Conservation (phyloP, 2,888 invertebrate genomes). For the Craniophora ligustri region DNA sequence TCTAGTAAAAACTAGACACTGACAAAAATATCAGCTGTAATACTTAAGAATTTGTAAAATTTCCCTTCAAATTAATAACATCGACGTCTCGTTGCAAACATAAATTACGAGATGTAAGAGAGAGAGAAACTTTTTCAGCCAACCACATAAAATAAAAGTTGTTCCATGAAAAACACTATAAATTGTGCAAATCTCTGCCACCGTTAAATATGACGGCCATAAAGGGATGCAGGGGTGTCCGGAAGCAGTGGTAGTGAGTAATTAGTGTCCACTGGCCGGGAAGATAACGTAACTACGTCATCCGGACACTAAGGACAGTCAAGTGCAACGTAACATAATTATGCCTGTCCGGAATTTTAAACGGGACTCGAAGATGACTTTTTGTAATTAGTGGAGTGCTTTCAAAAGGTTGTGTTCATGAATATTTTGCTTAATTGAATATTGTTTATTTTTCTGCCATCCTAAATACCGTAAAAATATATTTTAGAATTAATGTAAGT, state of each 20-base stretch:
- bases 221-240: conserved; percentile 33
- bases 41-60: too few relatives aligned
- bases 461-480: too few relatives aligned
- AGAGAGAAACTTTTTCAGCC: conserved; percentile 14
- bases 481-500: too few relatives aligned
- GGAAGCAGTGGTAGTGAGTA: conserved; percentile 45
- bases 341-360: conserved; percentile 43
- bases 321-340: conserved; percentile 37
- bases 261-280: conserved; percentile 35
- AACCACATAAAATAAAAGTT: conserved; percentile 34
- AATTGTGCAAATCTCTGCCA: conserved; percentile 38
- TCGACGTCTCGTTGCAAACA: neutral
- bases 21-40: too few relatives aligned
- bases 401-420: conserved; percentile 5
- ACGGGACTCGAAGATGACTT: conserved; percentile 20
- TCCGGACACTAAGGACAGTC: conserved; percentile 21
- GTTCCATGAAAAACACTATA: conserved; percentile 33
- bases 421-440: conserved; percentile 4
- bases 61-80: neutral
- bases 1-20: too few relatives aligned
- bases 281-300: conserved; percentile 45
- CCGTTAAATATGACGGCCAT: conserved; percentile 43
- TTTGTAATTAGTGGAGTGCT: conserved; percentile 35
- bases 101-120: conserved; percentile 6
- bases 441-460: neutral